A percentile compares a stretch with the other conserved stretches of the same genome.
Evolutionary conservation across 2,797 vertebrate species (phyloP).

Genomic region (Melanotaenia nigrans): DNA sequence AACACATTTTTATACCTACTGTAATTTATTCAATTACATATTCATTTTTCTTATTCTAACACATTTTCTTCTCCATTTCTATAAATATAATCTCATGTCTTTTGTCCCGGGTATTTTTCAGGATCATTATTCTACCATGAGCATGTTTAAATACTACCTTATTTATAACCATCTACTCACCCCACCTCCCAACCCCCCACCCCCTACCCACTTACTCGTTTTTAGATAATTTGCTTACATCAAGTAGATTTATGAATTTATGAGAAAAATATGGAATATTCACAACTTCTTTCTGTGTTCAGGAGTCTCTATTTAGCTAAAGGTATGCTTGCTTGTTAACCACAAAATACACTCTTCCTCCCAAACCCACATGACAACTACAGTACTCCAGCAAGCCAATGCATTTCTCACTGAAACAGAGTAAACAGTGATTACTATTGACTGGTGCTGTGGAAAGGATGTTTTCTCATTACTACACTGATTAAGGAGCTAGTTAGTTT

Average conservation of each 20-base stretch:
- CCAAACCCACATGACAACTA: constrained; percentile 49
- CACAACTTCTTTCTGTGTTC: constrained; percentile 1
- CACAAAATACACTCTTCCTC: constrained; percentile 10
- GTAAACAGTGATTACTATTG: constrained; percentile 99
- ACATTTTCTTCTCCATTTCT: neutral
- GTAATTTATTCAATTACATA: neutral
- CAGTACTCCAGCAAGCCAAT: constrained; percentile 54
- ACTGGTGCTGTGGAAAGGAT: constrained; percentile 97
- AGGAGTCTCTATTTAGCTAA: constrained; percentile 6
- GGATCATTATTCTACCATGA: constrained; percentile 1
- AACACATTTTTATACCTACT: neutral
- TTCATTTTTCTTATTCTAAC: neutral
- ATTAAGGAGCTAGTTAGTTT: constrained; percentile 89
- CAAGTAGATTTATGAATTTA: constrained; percentile 28
- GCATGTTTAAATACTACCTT: neutral
- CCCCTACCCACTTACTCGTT: constrained; percentile 1
- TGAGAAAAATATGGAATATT: constrained; percentile 15
- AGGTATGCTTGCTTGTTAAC: constrained; percentile 25
- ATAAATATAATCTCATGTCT: neutral
- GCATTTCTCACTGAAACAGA: constrained; percentile 72
- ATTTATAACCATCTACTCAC: neutral
- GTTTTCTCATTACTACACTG: constrained; percentile 98
- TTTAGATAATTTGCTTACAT: constrained; percentile 9
- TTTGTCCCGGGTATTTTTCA: neutral
- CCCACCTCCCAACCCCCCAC: neutral